Base-by-base conservation (phyloP, 2,888 invertebrate species). In the Xestia ashworthii region DNA sequence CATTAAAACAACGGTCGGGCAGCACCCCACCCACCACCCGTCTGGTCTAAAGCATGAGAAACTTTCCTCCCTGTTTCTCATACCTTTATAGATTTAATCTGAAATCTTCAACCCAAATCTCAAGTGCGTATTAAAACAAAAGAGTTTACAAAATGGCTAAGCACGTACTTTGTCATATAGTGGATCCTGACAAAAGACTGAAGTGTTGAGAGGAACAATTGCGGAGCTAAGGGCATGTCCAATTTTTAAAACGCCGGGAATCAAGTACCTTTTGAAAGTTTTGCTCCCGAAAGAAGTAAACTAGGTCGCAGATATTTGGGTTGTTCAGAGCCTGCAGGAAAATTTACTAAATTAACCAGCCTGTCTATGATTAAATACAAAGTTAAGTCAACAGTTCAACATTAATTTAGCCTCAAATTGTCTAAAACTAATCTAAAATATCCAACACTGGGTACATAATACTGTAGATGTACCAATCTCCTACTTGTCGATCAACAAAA, bases 131-230 rank as follows among this genome's bases (percentile, higher is more conserved):
- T 60, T 46, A 53, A 67, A 65, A 82, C 77, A 82, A 79, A 76
- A 32, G 66, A 78, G 38, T 82, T 82, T 50, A 58, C 9, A 82
- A 82, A 58, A 66, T 66, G 50, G 44, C 65, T 55, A 16, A 48
- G 38, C 16, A 44, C 65, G n/a, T 58, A 32, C 44, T 75, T 22
- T 25, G 38, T 58, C 75, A 80, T 60, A 60, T 60, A 60, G n/a
- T 44, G n/a, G 77, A 55, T 62, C 48, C 64, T 74, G 53, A 81
- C 81, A 81, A 81, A 78, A 78, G 65, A 5, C 25, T 78, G 44
- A 76, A 78, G 76, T 32, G 65, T 50, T 0, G 5, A 65, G 48
- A 32, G 75, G 12, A 74, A 73, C 60, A 73, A 74, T 80, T 53
- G 81, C 62, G 12, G 6, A 50, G 74, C 9, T 11, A 6, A 50